These are phyloP conservation scores for Leucopsar rothschildi DNA, from an alignment of 2,113 vertebrate genomes.

Conservation along the genomic window DNA sequence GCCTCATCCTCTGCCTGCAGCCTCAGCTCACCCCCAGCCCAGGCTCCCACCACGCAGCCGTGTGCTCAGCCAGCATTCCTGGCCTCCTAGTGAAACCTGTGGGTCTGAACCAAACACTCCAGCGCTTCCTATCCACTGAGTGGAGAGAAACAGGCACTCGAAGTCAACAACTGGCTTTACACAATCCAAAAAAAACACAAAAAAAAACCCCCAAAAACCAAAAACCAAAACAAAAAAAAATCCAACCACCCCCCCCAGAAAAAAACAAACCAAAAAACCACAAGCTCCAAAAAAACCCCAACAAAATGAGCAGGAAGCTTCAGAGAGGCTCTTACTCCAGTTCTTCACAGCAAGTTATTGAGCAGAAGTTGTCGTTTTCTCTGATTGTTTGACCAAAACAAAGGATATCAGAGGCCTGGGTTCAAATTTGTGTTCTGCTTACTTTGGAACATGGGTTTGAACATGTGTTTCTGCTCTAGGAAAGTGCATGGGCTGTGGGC, in stretches of 20 bases:
- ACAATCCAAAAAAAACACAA: neutral
- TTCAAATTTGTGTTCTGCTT: neutral
- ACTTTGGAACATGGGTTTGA: neutral
- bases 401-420: neutral
- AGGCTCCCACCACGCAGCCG: accelerated
- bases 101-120: neutral
- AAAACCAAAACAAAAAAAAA: no score
- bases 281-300: neutral
- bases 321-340: neutral
- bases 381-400: neutral
- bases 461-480: neutral
- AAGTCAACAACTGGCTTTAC: neutral
- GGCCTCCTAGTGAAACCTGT: accelerated
- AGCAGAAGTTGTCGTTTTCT: neutral
- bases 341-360: neutral
- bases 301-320: neutral
- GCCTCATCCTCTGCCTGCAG: neutral
- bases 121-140: neutral
- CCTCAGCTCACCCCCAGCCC: neutral
- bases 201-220: no score
- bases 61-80: neutral
- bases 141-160: neutral
- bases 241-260: neutral
- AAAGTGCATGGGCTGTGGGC: accelerated
- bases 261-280: neutral